phyloP scores from a whole-genome alignment of 2,797 vertebrate genomes.

The Dendrocincla tyrannina region DNA sequence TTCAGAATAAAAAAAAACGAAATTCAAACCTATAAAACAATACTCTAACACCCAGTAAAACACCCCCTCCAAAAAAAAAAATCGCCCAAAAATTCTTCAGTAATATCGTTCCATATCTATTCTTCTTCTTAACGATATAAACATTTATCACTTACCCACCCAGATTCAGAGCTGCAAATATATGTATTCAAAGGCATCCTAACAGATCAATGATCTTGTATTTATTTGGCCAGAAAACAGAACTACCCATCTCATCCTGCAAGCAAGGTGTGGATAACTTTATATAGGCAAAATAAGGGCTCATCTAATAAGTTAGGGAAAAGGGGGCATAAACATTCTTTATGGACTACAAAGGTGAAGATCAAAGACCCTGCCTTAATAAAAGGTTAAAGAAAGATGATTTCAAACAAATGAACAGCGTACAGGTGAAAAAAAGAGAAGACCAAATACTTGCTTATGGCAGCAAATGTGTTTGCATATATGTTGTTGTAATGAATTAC shows the following conservation, averaged over 20 bases:
- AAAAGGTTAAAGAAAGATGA: not conserved
- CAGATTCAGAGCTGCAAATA: not conserved
- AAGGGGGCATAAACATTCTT: not conserved
- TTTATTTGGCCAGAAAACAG: not conserved
- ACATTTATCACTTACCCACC: not conserved
- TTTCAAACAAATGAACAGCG: not conserved
- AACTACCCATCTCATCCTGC: not conserved
- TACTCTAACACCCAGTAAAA: not conserved
- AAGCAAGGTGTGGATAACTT: not conserved
- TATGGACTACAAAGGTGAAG: not conserved
- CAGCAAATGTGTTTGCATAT: accelerated
- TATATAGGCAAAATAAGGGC: not conserved
- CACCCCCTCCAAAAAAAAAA: not conserved
- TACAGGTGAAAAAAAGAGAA: not conserved
- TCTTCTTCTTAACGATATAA: not conserved
- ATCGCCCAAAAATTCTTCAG: accelerated
- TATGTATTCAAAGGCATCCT: not conserved
- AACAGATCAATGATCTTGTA: not conserved
- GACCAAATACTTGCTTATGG: accelerated
- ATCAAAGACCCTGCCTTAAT: not conserved
- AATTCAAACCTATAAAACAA: not conserved
- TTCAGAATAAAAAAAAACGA: not conserved
- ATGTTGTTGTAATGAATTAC: not conserved
- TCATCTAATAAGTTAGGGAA: not conserved
- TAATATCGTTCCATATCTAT: not conserved